phyloP scores from a whole-genome alignment of 2,113 vertebrate genomes.

The Actenoides hombroni region DNA sequence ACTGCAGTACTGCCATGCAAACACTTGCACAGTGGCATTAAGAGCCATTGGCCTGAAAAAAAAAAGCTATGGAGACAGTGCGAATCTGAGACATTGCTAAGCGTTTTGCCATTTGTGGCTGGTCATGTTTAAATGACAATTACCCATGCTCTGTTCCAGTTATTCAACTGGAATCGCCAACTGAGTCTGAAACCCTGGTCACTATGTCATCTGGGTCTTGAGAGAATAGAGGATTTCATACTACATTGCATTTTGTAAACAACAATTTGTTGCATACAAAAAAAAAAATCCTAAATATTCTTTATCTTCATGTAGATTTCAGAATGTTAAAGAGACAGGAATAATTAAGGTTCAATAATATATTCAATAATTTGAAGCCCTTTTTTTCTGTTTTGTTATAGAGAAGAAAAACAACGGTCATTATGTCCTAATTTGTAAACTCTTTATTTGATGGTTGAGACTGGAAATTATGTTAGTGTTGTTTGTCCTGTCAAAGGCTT shows the following conservation, averaged over 20 bases:
- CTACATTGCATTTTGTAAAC: slow-evolving; percentile 54
- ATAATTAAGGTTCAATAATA: slow-evolving; percentile 55
- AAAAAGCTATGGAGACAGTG: background rate
- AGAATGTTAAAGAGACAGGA: slow-evolving; percentile 32
- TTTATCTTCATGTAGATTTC: slow-evolving; percentile 55
- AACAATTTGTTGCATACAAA: slow-evolving; percentile 52
- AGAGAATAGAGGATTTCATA: slow-evolving; percentile 54
- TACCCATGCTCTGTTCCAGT: slow-evolving; percentile 38
- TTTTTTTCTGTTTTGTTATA: slow-evolving; percentile 40
- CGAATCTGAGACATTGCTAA: slow-evolving; percentile 47
- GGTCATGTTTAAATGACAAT: slow-evolving; percentile 28
- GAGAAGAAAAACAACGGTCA: slow-evolving; percentile 1
- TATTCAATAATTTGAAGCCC: slow-evolving; percentile 30
- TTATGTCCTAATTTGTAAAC: slow-evolving; percentile 62
- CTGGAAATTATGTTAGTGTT: slow-evolving; percentile 28
- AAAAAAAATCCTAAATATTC: slow-evolving; percentile 47
- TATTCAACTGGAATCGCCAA: slow-evolving; percentile 34
- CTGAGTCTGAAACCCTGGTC: slow-evolving; percentile 42
- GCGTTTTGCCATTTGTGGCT: slow-evolving; percentile 56
- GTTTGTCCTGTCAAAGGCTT: slow-evolving; percentile 49
- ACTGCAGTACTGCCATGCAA: background rate
- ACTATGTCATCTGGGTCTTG: slow-evolving; percentile 45
- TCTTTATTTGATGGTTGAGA: slow-evolving; percentile 29
- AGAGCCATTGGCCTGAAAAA: slow-evolving; percentile 24
- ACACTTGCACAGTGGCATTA: background rate